Evolutionary conservation across 2,113 vertebrate species (phyloP), one percentile per base, ranked within the genome.

Genomic region (Etia nguti): DNA sequence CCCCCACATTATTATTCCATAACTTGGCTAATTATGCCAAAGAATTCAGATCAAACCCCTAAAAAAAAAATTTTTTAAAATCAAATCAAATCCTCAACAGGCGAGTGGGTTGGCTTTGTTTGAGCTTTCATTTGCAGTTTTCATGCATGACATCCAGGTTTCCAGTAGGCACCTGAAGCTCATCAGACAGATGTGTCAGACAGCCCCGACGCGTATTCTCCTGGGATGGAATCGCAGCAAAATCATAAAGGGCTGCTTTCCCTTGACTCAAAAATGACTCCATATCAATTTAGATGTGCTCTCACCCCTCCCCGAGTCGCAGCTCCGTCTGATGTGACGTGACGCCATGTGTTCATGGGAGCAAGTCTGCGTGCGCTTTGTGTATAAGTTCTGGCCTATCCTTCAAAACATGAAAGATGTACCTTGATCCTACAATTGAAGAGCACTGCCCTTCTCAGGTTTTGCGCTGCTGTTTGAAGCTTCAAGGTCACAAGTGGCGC

Each of bases 161-260:
- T 62, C 22, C 79, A 87, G 7, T 65, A 86, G 34, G 46, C 73
- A 77, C 46, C 46, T 52, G 26, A 77, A 77, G 57, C 77, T 46
- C 48, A 79, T 83, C 77, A 82, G 52, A 52, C 70, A 62, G 38
- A 92, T 11, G 34, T 82, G 79, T 57, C 89, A 90, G 80, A 83
- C 18, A 15, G 34, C n/a, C 50, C 24, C 18, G 10, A 79, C 46
- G 10, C 59, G 80, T 65, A 18, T 75, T 80, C 81, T 60, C 85
- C 57, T 56, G 85, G 89, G 89, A 87, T 56, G 81, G n/a, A 89
- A 79, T 84, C 85, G 46, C 81, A 79, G 84, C 43, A 13, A 83
- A 92, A 87, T 90, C 83, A 86, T 88, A 80, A 83, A 88, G 31
- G 48, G 56, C 41, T 84, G 46, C 62, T 87, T 87, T 83, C 52